These are phyloP conservation scores for Panthera leo DNA, from an alignment of 2,113 vertebrate genomes.

Conservation along the genomic window DNA sequence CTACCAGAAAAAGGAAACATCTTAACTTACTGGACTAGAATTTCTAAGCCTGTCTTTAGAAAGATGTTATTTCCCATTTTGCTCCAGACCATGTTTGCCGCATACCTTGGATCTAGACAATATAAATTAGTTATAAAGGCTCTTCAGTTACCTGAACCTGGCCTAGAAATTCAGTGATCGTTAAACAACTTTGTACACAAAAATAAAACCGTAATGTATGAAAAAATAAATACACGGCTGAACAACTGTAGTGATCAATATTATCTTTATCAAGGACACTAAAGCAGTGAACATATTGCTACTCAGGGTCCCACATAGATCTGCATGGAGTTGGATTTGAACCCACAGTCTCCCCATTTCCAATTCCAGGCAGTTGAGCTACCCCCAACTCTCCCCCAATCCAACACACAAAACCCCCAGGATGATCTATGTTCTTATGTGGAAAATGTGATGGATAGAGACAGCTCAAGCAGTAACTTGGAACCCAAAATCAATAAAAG, in stretches of 20 bases:
- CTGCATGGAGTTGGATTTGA: not conserved
- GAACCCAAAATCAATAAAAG: constrained; percentile 77
- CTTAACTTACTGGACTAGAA: too few relatives aligned
- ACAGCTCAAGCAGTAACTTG: constrained; percentile 70
- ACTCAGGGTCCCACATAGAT: not conserved
- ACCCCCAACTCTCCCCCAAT: not conserved
- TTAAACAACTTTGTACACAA: too few relatives aligned
- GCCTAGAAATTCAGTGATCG: too few relatives aligned
- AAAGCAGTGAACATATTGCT: not conserved
- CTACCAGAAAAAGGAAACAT: too few relatives aligned
- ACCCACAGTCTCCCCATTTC: constrained; percentile 6
- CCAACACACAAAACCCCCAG: not conserved
- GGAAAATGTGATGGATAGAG: constrained; percentile 69
- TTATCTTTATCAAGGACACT: not conserved
- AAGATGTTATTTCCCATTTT: too few relatives aligned
- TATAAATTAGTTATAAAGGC: too few relatives aligned
- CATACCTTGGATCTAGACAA: too few relatives aligned
- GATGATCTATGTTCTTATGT: constrained; percentile 51
- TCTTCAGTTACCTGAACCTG: too few relatives aligned
- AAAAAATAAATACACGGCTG: not conserved
- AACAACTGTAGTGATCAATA: not conserved
- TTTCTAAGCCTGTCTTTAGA: too few relatives aligned
- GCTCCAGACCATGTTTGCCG: too few relatives aligned
- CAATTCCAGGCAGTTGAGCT: not conserved
- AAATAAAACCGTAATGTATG: too few relatives aligned